Evolutionary conservation across 2,797 vertebrate genomes (phyloP).

Genomic region (Cirrhinus molitorella): DNA sequence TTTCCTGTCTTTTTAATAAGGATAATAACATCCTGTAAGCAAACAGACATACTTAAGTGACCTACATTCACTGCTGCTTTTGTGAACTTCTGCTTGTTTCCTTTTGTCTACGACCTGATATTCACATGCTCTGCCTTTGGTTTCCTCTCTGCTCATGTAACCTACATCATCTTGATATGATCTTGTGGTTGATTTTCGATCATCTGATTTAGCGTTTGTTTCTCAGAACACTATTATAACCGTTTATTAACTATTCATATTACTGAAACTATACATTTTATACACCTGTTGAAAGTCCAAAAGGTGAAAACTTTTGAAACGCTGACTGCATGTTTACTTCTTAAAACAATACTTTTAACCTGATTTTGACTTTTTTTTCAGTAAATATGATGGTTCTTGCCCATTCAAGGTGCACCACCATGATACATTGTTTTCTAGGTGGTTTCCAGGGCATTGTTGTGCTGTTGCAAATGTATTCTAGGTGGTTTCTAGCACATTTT

Average conservation of each 20-base stretch:
- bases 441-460: no score
- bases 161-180: constrained; percentile 13
- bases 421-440: no score
- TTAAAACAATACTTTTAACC: no score
- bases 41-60: constrained; percentile 67
- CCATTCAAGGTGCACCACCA: no score
- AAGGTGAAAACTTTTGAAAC: no score
- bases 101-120: constrained; percentile 62
- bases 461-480: no score
- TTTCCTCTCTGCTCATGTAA: constrained; percentile 18
- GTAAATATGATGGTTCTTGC: no score
- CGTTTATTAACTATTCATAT: neutral
- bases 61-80: constrained; percentile 78
- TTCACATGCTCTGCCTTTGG: constrained; percentile 67
- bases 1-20: constrained; percentile 17
- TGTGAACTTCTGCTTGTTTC: neutral
- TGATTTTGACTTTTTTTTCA: no score
- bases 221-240: neutral
- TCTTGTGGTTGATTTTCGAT: constrained; percentile 14
- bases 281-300: no score
- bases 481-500: no score
- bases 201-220: constrained; percentile 3
- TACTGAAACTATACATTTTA: neutral
- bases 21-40: constrained; percentile 24
- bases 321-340: no score